Evolutionary conservation across 2,888 invertebrate species (phyloP).

Genomic region (Camptogramma bilineatum): DNA sequence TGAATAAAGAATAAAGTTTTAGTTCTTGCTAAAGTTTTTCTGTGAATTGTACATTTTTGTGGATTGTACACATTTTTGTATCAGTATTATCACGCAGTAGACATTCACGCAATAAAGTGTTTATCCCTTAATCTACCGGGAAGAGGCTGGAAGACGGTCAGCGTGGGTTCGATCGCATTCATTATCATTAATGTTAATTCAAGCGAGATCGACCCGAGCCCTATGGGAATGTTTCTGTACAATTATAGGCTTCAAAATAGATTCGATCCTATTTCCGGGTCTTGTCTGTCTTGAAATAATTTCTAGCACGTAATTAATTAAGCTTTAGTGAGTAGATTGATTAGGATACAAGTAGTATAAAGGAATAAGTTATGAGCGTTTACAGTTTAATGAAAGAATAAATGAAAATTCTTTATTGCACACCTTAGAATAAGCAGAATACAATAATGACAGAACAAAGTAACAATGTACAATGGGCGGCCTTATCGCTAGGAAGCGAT

Average conservation of each 20-base stretch:
- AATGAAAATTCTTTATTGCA: too few relatives aligned
- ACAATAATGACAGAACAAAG: too few relatives aligned
- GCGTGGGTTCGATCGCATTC: slow-evolving; percentile 61
- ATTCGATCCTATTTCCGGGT: background rate
- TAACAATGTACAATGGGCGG: too few relatives aligned
- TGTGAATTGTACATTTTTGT: too few relatives aligned
- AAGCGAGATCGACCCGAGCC: slow-evolving; percentile 19
- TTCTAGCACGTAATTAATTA: background rate
- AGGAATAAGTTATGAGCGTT: too few relatives aligned
- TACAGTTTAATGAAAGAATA: too few relatives aligned
- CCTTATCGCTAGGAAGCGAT: too few relatives aligned
- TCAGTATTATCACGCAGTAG: slow-evolving; percentile 9
- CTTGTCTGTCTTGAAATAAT: background rate
- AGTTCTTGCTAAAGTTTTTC: background rate
- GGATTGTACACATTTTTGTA: too few relatives aligned
- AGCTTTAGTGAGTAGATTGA: background rate
- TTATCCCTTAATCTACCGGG: slow-evolving; percentile 27
- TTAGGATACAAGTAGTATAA: too few relatives aligned
- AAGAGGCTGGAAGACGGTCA: slow-evolving; percentile 42
- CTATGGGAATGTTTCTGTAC: slow-evolving; percentile 8
- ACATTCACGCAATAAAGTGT: slow-evolving; percentile 22
- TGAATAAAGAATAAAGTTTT: too few relatives aligned
- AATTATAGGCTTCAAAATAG: slow-evolving; percentile 8
- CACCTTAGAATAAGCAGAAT: too few relatives aligned
- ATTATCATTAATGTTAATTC: slow-evolving; percentile 69